These are phyloP conservation scores for Drosophila mauritiana DNA, from an alignment of 1,140 invertebrate genomes.

Conservation along the genomic window DNA sequence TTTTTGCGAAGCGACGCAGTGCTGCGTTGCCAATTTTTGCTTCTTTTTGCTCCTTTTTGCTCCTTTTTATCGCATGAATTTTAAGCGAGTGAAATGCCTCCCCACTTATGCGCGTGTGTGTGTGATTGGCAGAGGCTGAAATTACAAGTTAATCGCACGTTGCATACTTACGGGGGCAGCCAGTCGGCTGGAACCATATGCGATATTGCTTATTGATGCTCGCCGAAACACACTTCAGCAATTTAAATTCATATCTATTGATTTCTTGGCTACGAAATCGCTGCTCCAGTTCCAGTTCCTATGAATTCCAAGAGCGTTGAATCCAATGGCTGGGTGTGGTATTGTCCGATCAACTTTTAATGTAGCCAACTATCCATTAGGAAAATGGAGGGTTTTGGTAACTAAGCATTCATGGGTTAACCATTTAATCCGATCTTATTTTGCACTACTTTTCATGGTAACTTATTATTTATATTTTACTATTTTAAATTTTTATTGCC, in stretches of 20 bases:
- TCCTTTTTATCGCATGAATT: slow-evolving; percentile 28
- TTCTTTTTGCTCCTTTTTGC: too few relatives aligned
- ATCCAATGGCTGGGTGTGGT: slow-evolving; percentile 34
- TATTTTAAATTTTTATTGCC: not conserved
- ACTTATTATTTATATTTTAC: not conserved
- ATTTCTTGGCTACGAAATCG: slow-evolving; percentile 38
- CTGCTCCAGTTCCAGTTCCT: not conserved
- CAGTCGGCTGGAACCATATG: slow-evolving; percentile 38
- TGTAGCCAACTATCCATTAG: slow-evolving; percentile 1
- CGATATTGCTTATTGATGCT: slow-evolving; percentile 50
- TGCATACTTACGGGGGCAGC: slow-evolving; percentile 64
- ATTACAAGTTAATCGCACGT: slow-evolving; percentile 59
- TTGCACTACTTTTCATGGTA: not conserved
- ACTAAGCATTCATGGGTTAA: not conserved
- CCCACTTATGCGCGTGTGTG: not conserved
- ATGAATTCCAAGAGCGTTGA: slow-evolving; percentile 25
- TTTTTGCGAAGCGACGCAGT: slow-evolving; percentile 3
- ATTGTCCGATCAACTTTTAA: not conserved
- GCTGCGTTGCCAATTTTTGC: slow-evolving; percentile 17
- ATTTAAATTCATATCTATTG: slow-evolving; percentile 58
- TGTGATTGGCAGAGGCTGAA: not conserved
- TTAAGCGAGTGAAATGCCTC: slow-evolving; percentile 11
- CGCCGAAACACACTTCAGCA: slow-evolving; percentile 22
- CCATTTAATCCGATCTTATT: slow-evolving; percentile 1
- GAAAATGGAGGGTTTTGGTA: slow-evolving; percentile 14